Base-by-base conservation (phyloP, 2,888 invertebrate genomes). In the Sialis fuliginosa region DNA sequence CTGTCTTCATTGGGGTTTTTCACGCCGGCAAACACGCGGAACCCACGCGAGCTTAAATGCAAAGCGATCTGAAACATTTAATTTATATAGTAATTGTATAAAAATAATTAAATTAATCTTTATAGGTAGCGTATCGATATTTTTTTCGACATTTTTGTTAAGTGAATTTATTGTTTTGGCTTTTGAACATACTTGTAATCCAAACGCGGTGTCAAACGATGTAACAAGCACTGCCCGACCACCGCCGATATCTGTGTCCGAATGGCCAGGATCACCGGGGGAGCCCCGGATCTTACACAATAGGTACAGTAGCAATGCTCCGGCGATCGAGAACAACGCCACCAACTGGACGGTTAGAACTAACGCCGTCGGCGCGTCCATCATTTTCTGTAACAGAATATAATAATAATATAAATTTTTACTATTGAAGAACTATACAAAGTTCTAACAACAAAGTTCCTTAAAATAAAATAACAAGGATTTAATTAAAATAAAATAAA, bases 321-420 rank as follows among this genome's bases (percentile, higher is more conserved):
- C 84, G 40, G 84, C 87, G 56, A 87, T 85, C 50, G 82, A 83
- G 66, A 83, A 83, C 44, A 87, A 69, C 31, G 86, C 86, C 51
- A 85, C 75, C 56, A 87, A 69, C 65, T 87, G 87, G 59, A 87
- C 75, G 56, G 83, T 82, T 62, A 87, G 69, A 34, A 85, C 79
- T 59, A 85, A 67, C 67, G 82, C 83, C 57, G 85, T 86, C 59
- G 83, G 80, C 59, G 81, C 77, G 62, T 87, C 87, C 86, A 87
- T 86, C 22, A 22, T 22, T 22, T 22, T 22, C 22, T 22, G 22
- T 22, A 22, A 22, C 22, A 22, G 22, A 22, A 22, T 22, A 22
- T 22, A 22, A 22, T 22, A 22, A 22, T 22, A 2, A 22, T 22
- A 22, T 22, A 22, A 2, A 22, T 22, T 22, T 22, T 22, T 22